Conservation (phyloP, 37 sponge, comb jelly and placozoan species). For the Geodia barretti region DNA sequence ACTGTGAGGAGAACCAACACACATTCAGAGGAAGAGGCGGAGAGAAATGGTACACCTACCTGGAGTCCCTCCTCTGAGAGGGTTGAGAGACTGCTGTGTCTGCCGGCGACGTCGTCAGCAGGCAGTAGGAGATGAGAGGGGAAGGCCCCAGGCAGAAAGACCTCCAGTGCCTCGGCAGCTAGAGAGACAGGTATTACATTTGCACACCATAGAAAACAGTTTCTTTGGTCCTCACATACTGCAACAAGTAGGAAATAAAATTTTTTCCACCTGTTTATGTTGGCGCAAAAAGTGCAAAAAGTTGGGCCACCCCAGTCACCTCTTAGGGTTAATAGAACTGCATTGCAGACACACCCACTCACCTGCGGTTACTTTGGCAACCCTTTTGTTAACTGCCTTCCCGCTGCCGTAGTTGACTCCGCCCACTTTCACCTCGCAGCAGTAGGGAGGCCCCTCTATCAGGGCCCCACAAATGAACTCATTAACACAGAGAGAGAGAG, state of each 20-base stretch:
- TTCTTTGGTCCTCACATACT: not conserved
- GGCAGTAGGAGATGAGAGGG: not conserved
- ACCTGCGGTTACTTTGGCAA: conserved; percentile 59
- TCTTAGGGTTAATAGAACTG: too few species aligned
- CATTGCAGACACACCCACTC: not conserved
- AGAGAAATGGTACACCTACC: not conserved
- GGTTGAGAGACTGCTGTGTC: too few species aligned
- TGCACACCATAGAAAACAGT: not conserved
- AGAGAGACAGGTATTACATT: not conserved
- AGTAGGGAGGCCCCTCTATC: conserved; percentile 1
- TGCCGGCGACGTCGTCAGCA: not conserved
- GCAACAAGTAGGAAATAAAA: too few species aligned
- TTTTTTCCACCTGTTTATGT: too few species aligned
- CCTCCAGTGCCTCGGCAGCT: conserved; percentile 32
- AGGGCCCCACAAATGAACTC: too few species aligned
- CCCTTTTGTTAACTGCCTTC: conserved; percentile 35
- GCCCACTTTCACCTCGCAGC: conserved; percentile 24
- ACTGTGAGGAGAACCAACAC: conserved; percentile 14
- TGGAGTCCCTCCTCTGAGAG: conserved; percentile 2
- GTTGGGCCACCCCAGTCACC: too few species aligned
- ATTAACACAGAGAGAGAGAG: too few species aligned
- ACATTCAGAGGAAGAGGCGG: not conserved
- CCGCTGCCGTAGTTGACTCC: conserved; percentile 39
- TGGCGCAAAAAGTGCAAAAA: too few species aligned
- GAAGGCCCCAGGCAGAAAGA: conserved; percentile 37